These are phyloP conservation scores for Tonatia bakeri DNA, from an alignment of 2,113 vertebrate genomes.

Conservation along the genomic window DNA sequence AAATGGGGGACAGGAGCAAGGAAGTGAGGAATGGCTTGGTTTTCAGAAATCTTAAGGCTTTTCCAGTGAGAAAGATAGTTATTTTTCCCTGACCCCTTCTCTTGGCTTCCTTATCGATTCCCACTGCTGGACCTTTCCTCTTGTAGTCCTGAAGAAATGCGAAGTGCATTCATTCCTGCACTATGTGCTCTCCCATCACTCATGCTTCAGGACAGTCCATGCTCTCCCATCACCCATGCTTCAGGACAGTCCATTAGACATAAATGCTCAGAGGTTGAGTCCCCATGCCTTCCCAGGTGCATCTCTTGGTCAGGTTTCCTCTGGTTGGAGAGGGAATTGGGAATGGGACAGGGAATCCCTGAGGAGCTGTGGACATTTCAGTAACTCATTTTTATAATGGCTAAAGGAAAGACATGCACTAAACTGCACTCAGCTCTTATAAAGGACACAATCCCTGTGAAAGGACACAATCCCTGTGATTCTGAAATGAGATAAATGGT, in stretches of 20 bases:
- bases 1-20: too few species aligned
- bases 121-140: background rate
- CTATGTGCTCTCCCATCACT: too few species aligned
- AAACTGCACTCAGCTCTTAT: background rate
- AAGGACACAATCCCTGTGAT: background rate
- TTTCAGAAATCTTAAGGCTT: background rate
- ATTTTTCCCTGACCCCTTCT: background rate
- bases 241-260: too few species aligned
- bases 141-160: too few species aligned
- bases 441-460: background rate
- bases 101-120: background rate
- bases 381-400: background rate
- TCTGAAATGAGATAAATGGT: background rate
- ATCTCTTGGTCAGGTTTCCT: background rate
- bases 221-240: fast-evolving
- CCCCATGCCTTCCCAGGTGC: background rate
- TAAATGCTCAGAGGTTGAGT: fast-evolving
- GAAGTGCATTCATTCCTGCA: fast-evolving
- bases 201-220: fast-evolving
- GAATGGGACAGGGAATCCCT: too few species aligned
- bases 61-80: background rate
- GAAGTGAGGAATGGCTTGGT: background rate
- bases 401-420: background rate
- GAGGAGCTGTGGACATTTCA: background rate
- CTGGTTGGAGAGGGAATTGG: background rate